A percentile compares a stretch with the other conserved stretches of the same genome.
These are phyloP conservation scores for Ametastegia equiseti DNA, from an alignment of 2,888 invertebrate genomes.

Conservation along the genomic window DNA sequence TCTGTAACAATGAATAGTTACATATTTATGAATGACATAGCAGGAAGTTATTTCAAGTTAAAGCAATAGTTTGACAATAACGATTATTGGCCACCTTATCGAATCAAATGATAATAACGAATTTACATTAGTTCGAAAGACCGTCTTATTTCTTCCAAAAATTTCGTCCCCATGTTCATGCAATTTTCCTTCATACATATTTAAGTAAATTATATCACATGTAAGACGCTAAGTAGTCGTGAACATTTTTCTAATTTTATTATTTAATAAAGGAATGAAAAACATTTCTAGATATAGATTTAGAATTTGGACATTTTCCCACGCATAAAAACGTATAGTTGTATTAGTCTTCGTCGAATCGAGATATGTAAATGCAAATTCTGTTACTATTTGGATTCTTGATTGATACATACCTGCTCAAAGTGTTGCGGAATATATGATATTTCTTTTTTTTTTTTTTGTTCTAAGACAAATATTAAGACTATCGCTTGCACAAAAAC, in stretches of 20 bases:
- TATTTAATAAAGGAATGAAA: background rate
- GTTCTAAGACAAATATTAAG: slow-evolving; percentile 15
- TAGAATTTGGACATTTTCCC: background rate
- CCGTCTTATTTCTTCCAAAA: background rate
- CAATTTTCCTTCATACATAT: background rate
- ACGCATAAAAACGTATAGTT: background rate
- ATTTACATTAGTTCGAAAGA: slow-evolving; percentile 2
- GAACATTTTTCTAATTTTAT: background rate
- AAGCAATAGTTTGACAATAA: background rate
- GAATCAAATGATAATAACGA: background rate
- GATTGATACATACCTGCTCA: slow-evolving; percentile 58
- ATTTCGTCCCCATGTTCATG: slow-evolving; percentile 1
- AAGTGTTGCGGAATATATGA: slow-evolving; percentile 51
- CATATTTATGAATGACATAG: slow-evolving; percentile 21
- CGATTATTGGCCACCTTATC: slow-evolving; percentile 8
- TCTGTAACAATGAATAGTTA: slow-evolving; percentile 39
- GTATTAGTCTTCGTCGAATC: slow-evolving; percentile 2
- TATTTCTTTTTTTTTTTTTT: slow-evolving; percentile 18
- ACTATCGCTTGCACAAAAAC: slow-evolving; percentile 37
- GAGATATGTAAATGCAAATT: slow-evolving; percentile 44
- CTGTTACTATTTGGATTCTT: slow-evolving; percentile 57
- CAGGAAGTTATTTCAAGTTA: background rate
- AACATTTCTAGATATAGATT: background rate
- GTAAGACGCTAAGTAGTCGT: background rate
- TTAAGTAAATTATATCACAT: background rate